phyloP scores from a whole-genome alignment of 2,888 invertebrate genomes.

The Dorcus hopei region DNA sequence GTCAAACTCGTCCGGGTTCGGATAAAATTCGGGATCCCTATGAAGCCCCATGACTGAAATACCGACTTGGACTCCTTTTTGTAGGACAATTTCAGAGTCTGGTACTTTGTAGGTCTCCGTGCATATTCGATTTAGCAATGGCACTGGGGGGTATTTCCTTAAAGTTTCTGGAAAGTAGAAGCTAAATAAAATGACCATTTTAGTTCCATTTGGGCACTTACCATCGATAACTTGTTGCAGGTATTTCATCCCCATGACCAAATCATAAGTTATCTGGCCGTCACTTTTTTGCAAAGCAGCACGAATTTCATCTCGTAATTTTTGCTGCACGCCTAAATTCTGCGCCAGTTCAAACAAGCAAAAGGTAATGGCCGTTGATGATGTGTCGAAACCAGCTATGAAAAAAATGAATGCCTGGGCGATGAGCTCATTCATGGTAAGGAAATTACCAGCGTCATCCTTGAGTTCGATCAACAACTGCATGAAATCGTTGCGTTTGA shows the following conservation, averaged over 20 bases:
- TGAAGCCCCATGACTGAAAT: constrained; percentile 35
- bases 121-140: constrained; percentile 26
- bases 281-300: constrained; percentile 34
- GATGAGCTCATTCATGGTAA: constrained; percentile 32
- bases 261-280: constrained; percentile 45
- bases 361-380: constrained; percentile 56
- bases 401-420: constrained; percentile 60
- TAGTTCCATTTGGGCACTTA: background rate
- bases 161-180: constrained; percentile 38
- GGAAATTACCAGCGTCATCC: constrained; percentile 11
- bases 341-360: constrained; percentile 54
- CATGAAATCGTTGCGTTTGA: constrained; percentile 42
- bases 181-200: no score
- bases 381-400: constrained; percentile 61
- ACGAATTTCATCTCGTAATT: constrained; percentile 45
- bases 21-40: constrained; percentile 34
- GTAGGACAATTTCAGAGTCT: constrained; percentile 34
- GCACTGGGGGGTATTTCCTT: constrained; percentile 41
- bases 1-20: constrained; percentile 33
- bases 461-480: constrained; percentile 40
- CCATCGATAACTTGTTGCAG: constrained; percentile 39
- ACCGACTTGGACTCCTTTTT: constrained; percentile 37
- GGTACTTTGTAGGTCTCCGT: constrained; percentile 34
- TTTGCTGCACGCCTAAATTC: constrained; percentile 47
- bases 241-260: constrained; percentile 49